Conservation (phyloP, 2,113 vertebrate genomes). For the Danio rerio region DNA sequence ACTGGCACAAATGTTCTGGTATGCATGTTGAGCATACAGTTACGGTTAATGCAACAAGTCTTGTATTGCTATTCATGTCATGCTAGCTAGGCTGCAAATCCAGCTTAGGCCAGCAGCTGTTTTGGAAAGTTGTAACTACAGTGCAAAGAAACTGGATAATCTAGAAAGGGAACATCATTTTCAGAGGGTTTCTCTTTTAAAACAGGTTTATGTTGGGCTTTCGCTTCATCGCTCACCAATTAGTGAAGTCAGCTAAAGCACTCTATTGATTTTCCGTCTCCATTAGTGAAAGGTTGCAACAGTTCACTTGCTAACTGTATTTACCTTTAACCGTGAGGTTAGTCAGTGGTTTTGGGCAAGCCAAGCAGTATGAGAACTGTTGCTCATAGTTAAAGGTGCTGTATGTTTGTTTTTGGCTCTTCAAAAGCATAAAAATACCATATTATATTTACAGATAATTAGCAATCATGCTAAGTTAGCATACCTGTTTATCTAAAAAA, state of each 20-base stretch:
- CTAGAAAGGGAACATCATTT: background rate
- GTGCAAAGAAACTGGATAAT: background rate
- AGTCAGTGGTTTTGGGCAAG: background rate
- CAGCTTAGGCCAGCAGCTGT: background rate
- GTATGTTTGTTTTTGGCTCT: too few species aligned
- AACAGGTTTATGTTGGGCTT: background rate
- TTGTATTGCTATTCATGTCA: background rate
- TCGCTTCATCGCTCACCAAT: background rate
- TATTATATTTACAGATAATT: too few species aligned
- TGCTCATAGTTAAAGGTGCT: background rate
- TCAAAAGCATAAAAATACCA: too few species aligned
- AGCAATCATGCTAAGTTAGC: too few species aligned
- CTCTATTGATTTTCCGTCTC: slow-evolving; percentile 20
- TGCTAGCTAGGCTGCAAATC: background rate
- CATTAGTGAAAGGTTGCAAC: background rate
- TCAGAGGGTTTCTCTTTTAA: background rate
- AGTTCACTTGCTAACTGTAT: slow-evolving; percentile 16
- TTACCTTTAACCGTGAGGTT: slow-evolving; percentile 1
- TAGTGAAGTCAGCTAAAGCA: background rate
- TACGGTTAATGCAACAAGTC: background rate
- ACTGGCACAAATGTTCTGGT: background rate
- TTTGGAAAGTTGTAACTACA: background rate
- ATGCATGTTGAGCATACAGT: background rate
- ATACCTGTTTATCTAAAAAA: too few species aligned
- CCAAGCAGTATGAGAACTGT: too few species aligned